phyloP scores from a whole-genome alignment of 2,888 invertebrate genomes.

The Megaustenia siamemsis region DNA sequence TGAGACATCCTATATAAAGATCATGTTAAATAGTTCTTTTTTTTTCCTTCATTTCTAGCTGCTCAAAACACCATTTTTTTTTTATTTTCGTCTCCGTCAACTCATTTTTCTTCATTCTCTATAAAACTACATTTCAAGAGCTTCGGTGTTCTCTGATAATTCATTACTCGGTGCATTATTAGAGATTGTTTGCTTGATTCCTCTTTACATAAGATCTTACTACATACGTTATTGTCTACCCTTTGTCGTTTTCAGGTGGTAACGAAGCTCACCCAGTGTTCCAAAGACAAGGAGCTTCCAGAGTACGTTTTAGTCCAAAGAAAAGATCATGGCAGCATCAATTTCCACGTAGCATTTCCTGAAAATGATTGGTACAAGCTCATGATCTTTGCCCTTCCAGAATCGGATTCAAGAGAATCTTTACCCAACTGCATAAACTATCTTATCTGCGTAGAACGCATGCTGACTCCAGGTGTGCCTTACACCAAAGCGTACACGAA shows the following conservation, averaged over 20 bases:
- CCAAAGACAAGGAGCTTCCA: constrained; percentile 33
- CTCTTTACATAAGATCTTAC: no score
- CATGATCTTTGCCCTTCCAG: constrained; percentile 73
- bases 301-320: constrained; percentile 63
- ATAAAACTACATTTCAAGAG: no score
- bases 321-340: constrained; percentile 61
- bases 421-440: constrained; percentile 78
- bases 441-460: constrained; percentile 62
- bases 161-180: no score
- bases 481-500: constrained; percentile 77
- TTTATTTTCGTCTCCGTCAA: no score
- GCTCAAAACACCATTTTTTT: no score
- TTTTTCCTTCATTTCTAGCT: no score
- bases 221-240: no score
- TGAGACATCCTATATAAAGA: no score
- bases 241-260: constrained; percentile 46
- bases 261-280: constrained; percentile 33
- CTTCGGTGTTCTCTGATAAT: no score
- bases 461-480: constrained; percentile 61
- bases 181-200: no score
- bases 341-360: constrained; percentile 63
- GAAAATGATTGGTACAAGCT: constrained; percentile 74
- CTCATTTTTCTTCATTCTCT: no score
- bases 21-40: no score
- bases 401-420: constrained; percentile 68